Base-by-base conservation (phyloP, 1,140 invertebrate genomes). In the Panulirus ornatus region DNA sequence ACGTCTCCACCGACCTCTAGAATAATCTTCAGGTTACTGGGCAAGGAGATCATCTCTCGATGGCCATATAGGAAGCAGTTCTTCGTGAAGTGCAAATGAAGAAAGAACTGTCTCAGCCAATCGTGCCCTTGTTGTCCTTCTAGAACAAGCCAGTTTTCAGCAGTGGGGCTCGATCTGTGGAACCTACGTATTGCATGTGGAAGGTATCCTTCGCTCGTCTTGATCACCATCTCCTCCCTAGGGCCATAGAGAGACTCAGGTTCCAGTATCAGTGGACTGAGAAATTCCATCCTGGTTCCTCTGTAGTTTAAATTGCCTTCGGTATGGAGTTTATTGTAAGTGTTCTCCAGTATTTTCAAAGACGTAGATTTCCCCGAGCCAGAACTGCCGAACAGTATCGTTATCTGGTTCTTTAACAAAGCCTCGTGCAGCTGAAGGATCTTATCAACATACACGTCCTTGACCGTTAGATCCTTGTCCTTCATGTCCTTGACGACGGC, bases 341-440 rank as follows among this genome's bases (percentile, higher is more conserved):
- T 30, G 8, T 16, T 66, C 8, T 89, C 47, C 8, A 89, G 34
- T 3, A 83, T 8, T 36, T 42, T 73, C 9, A 89, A 42, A 8
- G 79, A 73, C 3, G 88, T 89, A 3, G 88, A 89, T 75, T 89
- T 89, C 22, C 88, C 88, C 27, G 88, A 89, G 6, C 81, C 81
- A 36, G 88, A 89, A 16, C 38, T 71, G 1, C 88, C 88, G 16
- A 83, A 89, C 9, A 83, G 44, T 27, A 89, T 76, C 14, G 84
- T 54, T 3, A 75, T 76, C 42, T 75, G 63, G 34, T 89, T 89
- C 27, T 73, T 89, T 6, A 70, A 71, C 19, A 89, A 84, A 34
- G 71, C 88, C 11, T 89, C 88, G 14, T 89, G 79, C 11, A 89
- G 47, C 70, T 89, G 79, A 34, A 89, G 88, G 34, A 76, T 63